Conservation (phyloP, 1,140 invertebrate species). For the Cotesia glomerata region DNA sequence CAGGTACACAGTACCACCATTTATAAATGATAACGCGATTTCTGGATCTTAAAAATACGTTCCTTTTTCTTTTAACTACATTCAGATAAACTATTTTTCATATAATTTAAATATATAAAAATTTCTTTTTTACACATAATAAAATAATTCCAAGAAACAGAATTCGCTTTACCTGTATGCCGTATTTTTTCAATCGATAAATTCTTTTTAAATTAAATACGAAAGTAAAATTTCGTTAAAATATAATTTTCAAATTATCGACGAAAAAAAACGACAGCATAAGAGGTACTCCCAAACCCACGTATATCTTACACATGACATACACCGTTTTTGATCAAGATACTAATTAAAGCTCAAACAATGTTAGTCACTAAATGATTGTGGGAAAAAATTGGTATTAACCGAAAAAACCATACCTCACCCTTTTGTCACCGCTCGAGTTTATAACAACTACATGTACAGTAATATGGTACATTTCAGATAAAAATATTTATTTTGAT, state of each 20-base stretch:
- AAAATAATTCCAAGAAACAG: conserved; percentile 1
- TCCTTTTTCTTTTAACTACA: background rate
- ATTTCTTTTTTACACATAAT: background rate
- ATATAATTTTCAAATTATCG: background rate
- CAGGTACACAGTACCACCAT: conserved; percentile 60
- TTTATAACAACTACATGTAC: conserved; percentile 33
- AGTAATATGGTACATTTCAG: no score
- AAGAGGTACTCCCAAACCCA: conserved; percentile 62
- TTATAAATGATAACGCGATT: conserved; percentile 49
- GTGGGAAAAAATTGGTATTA: conserved; percentile 52
- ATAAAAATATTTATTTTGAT: background rate
- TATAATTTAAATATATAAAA: background rate
- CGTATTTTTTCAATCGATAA: conserved; percentile 10
- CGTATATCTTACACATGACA: conserved; percentile 66
- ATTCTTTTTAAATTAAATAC: background rate
- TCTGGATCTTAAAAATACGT: conserved; percentile 17
- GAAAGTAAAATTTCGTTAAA: background rate
- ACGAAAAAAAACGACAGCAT: conserved; percentile 29
- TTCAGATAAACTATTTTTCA: background rate
- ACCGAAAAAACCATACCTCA: conserved; percentile 52
- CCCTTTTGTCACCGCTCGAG: conserved; percentile 42
- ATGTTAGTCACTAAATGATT: conserved; percentile 65
- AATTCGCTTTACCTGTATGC: conserved; percentile 7
- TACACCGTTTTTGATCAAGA: conserved; percentile 58
- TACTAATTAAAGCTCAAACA: conserved; percentile 66